Conservation (phyloP, 2,888 invertebrate genomes). For the Cheilosia vernalis region DNA sequence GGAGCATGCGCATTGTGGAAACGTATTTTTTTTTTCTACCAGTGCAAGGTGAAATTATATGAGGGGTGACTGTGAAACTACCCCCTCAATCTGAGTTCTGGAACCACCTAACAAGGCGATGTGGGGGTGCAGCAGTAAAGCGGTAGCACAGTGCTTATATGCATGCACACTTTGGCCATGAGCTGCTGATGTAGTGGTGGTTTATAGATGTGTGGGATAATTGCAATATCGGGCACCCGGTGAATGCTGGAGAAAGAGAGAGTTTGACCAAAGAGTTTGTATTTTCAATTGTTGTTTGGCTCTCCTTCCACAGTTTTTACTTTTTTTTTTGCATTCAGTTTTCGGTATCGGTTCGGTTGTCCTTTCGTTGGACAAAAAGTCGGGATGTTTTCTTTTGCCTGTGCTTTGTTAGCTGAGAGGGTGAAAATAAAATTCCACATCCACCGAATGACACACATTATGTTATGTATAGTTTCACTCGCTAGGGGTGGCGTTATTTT, state of each 20-base stretch:
- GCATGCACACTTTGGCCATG: conserved; percentile 47
- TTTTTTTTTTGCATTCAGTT: conserved; percentile 7
- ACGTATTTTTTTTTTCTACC: not conserved
- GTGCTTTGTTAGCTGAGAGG: conserved; percentile 15
- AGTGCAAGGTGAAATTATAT: conserved; percentile 63
- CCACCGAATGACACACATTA: conserved; percentile 69
- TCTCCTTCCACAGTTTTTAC: conserved; percentile 32
- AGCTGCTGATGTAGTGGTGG: conserved; percentile 11
- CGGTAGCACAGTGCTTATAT: not conserved
- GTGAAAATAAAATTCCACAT: conserved; percentile 57
- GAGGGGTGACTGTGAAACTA: conserved; percentile 54
- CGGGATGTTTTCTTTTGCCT: not conserved
- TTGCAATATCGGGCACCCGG: conserved; percentile 74
- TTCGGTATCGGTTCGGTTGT: conserved; percentile 22
- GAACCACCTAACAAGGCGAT: conserved; percentile 2
- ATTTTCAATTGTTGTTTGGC: conserved; percentile 28
- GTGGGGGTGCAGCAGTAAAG: conserved; percentile 46
- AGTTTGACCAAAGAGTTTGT: conserved; percentile 71
- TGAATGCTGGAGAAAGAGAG: conserved; percentile 71
- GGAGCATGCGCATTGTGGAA: conserved; percentile 80
- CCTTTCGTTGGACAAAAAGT: conserved; percentile 27
- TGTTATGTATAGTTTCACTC: conserved; percentile 37
- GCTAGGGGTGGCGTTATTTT: not conserved
- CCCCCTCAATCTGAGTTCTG: conserved; percentile 20
- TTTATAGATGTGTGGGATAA: conserved; percentile 6